phyloP scores from a whole-genome alignment of 2,888 invertebrate species.

The Tupiocoris notatus region DNA sequence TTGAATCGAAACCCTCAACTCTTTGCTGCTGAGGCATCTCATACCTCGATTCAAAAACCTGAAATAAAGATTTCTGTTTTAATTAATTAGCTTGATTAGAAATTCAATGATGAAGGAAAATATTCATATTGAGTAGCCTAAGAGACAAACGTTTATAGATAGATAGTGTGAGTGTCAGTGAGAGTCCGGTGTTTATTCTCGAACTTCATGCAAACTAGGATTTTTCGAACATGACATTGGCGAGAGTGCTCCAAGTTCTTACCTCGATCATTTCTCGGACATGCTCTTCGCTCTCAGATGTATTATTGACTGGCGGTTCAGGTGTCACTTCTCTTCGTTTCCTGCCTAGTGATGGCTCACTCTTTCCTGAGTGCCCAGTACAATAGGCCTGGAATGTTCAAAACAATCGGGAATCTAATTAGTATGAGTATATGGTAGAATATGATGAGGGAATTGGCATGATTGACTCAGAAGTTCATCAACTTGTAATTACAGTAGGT shows the following conservation, averaged over 20 bases:
- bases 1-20: constrained; percentile 61
- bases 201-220: too few relatives aligned
- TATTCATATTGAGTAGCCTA: too few relatives aligned
- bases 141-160: too few relatives aligned
- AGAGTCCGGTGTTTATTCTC: too few relatives aligned
- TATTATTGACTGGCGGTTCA: constrained; percentile 41
- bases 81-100: too few relatives aligned
- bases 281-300: constrained; percentile 63
- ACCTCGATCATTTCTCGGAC: constrained; percentile 89
- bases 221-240: too few relatives aligned
- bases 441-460: too few relatives aligned
- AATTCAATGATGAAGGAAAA: too few relatives aligned
- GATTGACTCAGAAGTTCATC: too few relatives aligned
- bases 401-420: neutral
- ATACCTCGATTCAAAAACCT: constrained; percentile 76
- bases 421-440: neutral
- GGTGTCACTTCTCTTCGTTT: constrained; percentile 60
- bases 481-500: too few relatives aligned
- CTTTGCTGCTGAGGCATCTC: constrained; percentile 54
- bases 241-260: too few relatives aligned
- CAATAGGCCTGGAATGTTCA: constrained; percentile 76
- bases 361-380: constrained; percentile 72
- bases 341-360: constrained; percentile 78
- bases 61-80: constrained; percentile 28
- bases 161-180: too few relatives aligned